Evolutionary conservation across 1,140 invertebrate genomes (phyloP), one percentile per base, ranked within the genome.

Genomic region (Conus ventricosus): DNA sequence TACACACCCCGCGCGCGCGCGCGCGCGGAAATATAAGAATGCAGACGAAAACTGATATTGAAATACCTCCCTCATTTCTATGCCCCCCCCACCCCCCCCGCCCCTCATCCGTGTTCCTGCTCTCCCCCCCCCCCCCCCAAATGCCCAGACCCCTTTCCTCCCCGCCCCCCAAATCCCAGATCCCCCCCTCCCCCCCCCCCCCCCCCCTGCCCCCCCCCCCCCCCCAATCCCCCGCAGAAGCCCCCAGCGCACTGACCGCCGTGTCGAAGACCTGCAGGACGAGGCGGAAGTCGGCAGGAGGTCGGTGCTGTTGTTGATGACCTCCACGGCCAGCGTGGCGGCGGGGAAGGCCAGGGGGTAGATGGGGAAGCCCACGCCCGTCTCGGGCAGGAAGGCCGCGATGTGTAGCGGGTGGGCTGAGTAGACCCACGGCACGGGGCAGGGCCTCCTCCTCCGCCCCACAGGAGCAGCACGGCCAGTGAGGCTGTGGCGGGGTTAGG

Each of bases 221-320:
- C 3, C 39, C 39, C 39, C 0, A 39, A 39, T 39, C 39, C 39
- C 39, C 39, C 0, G 39, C 39, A 39, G 39, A 39, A 39, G 39
- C 39, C 39, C 39, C 63, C n/a, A 85, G 17, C 87, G 84, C 87
- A 90, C 90, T 88, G 85, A 63, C 15, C 39, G 39, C 39, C 39
- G 90, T 88, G 76, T 91, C 87, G 54, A 89, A 89, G 80, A 78
- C 83, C 7, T 82, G 76, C 80, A 91, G 83, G 5, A 27, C 53
- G 23, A 91, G 71, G 15, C 85, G 20, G 53, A 88, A 87, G 60
- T 85, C 7, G 78, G 80, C 17, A 91, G 81, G 25, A 91, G 84
- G 57, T 53, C 82, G 0, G 88, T 82, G 17, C 88, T 39, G 55
- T 91, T 91, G 55, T 91, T 91, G 10, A 91, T 63, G 76, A 91